A percentile compares a stretch with the other conserved stretches of the same genome.
These are phyloP conservation scores for Pterocles orientalis DNA, from an alignment of 2,113 vertebrate species.

Conservation along the genomic window DNA sequence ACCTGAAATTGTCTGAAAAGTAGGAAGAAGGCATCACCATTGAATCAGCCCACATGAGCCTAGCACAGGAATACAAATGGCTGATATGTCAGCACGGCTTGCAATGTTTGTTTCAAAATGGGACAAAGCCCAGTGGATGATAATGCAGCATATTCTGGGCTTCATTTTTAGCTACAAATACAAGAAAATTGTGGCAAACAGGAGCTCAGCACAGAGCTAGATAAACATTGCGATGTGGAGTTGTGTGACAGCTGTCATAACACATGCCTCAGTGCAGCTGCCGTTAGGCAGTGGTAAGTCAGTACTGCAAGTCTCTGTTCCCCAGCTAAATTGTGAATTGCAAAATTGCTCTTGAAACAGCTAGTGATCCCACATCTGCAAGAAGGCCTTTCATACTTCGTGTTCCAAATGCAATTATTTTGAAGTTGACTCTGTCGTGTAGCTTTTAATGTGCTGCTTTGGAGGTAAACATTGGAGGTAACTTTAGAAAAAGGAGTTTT, in stretches of 20 bases:
- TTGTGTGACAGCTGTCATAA: background rate
- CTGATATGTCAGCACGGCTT: background rate
- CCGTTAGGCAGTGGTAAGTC: accelerated
- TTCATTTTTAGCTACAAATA: background rate
- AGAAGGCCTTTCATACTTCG: background rate
- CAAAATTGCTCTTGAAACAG: background rate
- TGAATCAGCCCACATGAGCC: background rate
- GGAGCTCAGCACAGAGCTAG: background rate
- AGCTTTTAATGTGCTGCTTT: background rate
- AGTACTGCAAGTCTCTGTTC: background rate
- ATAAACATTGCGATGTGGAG: background rate
- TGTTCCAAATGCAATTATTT: background rate
- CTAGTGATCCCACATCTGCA: background rate
- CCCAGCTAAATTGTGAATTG: background rate
- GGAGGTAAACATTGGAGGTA: background rate
- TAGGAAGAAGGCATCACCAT: background rate
- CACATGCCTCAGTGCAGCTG: background rate
- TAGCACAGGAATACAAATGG: background rate
- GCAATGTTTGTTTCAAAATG: background rate
- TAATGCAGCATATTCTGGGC: background rate
- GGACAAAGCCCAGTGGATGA: background rate
- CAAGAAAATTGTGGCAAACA: background rate
- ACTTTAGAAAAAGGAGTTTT: no score
- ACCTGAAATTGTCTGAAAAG: background rate
- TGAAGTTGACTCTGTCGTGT: background rate